Evolutionary conservation across 1,140 invertebrate genomes (phyloP), one percentile per base, ranked within the genome.

Genomic region (Ephestia elutella): DNA sequence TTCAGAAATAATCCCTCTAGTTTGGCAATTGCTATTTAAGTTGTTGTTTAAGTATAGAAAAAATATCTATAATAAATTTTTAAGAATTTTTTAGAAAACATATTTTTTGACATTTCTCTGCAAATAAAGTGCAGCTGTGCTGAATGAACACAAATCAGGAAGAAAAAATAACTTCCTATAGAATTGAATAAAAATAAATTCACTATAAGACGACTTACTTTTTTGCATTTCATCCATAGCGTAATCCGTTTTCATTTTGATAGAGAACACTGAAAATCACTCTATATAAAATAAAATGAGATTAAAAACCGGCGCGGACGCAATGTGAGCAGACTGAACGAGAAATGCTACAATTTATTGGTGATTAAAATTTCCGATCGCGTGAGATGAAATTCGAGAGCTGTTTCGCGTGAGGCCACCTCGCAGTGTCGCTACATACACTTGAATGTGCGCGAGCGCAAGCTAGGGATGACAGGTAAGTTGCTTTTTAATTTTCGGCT

Each of bases 181-280:
- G 5, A 44, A 38, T 10, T 44, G 15, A 4, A 1, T n/a, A 3
- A 44, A n/a, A 17, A 15, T 15, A 44, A 44, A 44, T 44, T n/a
- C 13, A 15, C 13, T 15, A 44, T 10, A 44, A 15, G 44, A 87
- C 84, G 44, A 87, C 84, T 87, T 80, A 87, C 85, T 82, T 78
- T 87, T 87, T 67, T 87, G 85, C 82, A 86, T 79, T 60, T 86
- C 85, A 81, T 87, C 85, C 82, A 87, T 82, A 28, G 85, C 78
- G 75, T 87, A 87, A 85, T 87, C 85, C 79, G 85, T 83, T 80
- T 87, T 87, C 85, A 87, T 87, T 73, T 78, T 80, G 61, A 65
- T 53, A 32, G 3, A 28, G 25, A 7, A 7, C 30, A 32, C 30
- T 32, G 7, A 11, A 32, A 32, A 32, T 32, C 30, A 32, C 30